Base-by-base conservation (phyloP, 2,888 invertebrate species). In the Trissolcus japonicus region DNA sequence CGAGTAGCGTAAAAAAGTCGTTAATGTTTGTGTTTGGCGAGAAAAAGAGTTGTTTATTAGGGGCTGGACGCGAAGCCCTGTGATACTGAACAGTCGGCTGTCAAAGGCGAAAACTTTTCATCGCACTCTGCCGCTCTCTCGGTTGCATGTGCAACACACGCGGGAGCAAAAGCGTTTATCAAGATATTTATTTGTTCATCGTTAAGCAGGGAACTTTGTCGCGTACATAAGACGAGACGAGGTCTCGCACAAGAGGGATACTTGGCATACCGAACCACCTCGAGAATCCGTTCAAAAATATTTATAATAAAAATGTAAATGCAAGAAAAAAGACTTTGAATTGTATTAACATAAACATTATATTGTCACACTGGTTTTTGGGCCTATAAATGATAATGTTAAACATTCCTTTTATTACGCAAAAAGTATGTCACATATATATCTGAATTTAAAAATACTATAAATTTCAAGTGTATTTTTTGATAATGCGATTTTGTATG, bases 401-500 rank as follows among this genome's bases (percentile, higher is more conserved):
- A 19, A 19, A 2, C 19, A 2, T 19, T 19, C 2, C 19, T 19
- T 19, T 19, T 19, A 2, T 19, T 2, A 19, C 2, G 1, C 19
- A 19, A 19, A 19, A 2, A 19, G 19, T 19, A 19, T 19, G n/a
- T n/a, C n/a, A n/a, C n/a, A n/a, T n/a, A n/a, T n/a, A n/a, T n/a
- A n/a, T n/a, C n/a, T n/a, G n/a, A n/a, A n/a, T n/a, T n/a, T 19
- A 25, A 25, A 25, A 25, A 25, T 25, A 25, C 4, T 25, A 25
- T 25, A 2, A 25, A 25, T 25, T 4, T 6, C 25, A 25, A 25
- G 25, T 25, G 4, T 25, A 25, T 25, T 25, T 25, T 25, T 25
- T 21, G 21, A 21, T 80, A 81, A 75, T 72, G 76, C 79, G 82
- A 81, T 82, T 85, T 82, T 80, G 80, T 80, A 81, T 83, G 84